Evolutionary conservation across 2,113 vertebrate genomes (phyloP), one percentile per base, ranked within the genome.

Genomic region (Tychaedon coryphoeus): DNA sequence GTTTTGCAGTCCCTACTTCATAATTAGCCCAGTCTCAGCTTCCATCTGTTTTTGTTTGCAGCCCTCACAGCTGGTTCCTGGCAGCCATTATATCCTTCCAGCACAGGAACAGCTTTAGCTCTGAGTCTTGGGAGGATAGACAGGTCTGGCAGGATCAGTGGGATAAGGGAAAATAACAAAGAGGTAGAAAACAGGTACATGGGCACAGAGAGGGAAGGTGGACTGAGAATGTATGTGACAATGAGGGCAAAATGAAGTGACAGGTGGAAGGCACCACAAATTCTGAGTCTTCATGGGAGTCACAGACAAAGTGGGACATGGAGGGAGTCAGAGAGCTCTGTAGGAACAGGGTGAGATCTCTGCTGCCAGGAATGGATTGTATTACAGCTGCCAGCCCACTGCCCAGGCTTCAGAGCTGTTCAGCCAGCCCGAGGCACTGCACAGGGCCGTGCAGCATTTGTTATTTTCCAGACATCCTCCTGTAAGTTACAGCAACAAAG

Each of bases 291-390:
- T 51, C 0, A 1, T n/a, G 36, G 26, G 47, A 72, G 24, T 56
- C 0, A 0, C 48, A 42, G 69, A 45, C 0, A 1, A 53, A 28
- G 48, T 51, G 47, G 57, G 65, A 60, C 3, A 6, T 0, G 4
- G 65, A 74, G 85, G 69, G 69, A 83, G n/a, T 26, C 70, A 47
- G 48, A 12, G 47, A 86, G 56, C 76, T 86, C 42, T 1, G 10
- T 29, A 50, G 54, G 33, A 73, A 7, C 50, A 31, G 29, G 13
- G 33, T 57, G 43, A 56, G 70, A 50, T 92, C 29, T 81, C 38
- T 88, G 78, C 74, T 93, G 71, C 85, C 33, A 34, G 25, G 12
- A 58, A 19, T 4, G 15, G 71, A 60, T 53, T 82, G n/a, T 9
- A 8, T 70, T 86, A 28, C 58, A 77, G 54, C 74, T 93, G 72